Base-by-base conservation (phyloP, 2,888 invertebrate genomes). In the Sinopyrophorus schimmeli region DNA sequence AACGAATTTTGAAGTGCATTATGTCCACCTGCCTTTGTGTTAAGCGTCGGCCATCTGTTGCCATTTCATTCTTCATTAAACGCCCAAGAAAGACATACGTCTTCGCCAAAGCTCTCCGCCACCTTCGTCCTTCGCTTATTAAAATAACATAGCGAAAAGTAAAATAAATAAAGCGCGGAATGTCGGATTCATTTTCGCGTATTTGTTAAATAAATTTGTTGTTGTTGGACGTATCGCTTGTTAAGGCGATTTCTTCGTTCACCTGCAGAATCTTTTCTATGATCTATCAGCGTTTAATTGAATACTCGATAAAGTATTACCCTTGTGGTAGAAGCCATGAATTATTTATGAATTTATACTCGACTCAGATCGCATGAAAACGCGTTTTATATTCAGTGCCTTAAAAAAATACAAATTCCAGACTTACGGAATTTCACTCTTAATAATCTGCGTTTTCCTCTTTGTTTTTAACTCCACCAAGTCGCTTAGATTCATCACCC, bases 21-120 rank as follows among this genome's bases (percentile, higher is more conserved):
- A 41, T 17, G 16, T 9, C 32, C 60, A 61, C 60, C 60, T 61
- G 60, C 59, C 53, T 40, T 37, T 43, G 27, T 17, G 16, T 39
- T 47, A 49, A 56, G 58, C 55, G 57, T 54, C n/a, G n/a, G 53
- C 58, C 60, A 61, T 58, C 57, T 61, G 60, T 59, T 56, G 23
- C n/a, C n/a, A n/a, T n/a, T 43, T 34, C 15, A 18, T 18, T 35
- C 35, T 35, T 35, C 35, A 35, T 35, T 35, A 35, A 35, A 24
- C 35, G 10, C 14, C 14, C 23, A 39, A 9, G n/a, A n/a, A n/a
- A n/a, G n/a, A n/a, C n/a, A n/a, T n/a, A n/a, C n/a, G n/a, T n/a
- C n/a, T n/a, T n/a, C n/a, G n/a, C n/a, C n/a, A n/a, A n/a, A n/a
- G n/a, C n/a, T n/a, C n/a, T n/a, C n/a, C n/a, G n/a, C n/a, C n/a